Conservation (phyloP, 2,888 invertebrate genomes). For the Isoperla grammatica region DNA sequence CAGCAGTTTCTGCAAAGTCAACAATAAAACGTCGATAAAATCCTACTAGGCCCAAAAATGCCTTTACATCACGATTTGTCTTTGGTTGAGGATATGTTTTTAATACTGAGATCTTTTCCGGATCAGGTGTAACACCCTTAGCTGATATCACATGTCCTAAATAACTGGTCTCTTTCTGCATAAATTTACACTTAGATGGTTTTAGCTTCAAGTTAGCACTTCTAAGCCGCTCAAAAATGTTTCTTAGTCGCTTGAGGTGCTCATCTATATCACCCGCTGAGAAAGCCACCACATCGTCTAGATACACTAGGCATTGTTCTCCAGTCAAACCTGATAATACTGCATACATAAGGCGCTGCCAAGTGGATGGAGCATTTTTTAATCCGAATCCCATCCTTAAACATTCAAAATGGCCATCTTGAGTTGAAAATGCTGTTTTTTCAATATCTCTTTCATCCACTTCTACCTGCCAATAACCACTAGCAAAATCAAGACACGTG, state of each 20-base stretch:
- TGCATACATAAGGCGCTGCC: conserved; percentile 11
- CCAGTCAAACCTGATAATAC: background rate
- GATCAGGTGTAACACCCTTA: conserved; percentile 34
- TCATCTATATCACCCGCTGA: conserved; percentile 19
- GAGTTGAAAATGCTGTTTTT: conserved; percentile 30
- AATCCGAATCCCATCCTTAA: conserved; percentile 21
- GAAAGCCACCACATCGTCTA: background rate
- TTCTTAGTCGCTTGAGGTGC: conserved; percentile 26
- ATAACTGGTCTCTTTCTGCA: conserved; percentile 27
- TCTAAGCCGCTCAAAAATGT: conserved; percentile 29
- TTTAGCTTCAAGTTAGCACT: conserved; percentile 30
- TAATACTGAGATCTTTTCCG: conserved; percentile 33
- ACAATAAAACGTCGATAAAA: conserved; percentile 37
- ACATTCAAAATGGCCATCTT: conserved; percentile 27
- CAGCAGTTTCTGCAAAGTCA: conserved; percentile 33
- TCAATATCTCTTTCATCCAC: conserved; percentile 18
- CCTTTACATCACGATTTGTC: conserved; percentile 24
- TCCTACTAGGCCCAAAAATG: conserved; percentile 35
- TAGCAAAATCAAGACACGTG: conserved; percentile 26
- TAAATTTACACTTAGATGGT: conserved; percentile 32
- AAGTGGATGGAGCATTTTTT: background rate
- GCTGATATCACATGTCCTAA: conserved; percentile 35
- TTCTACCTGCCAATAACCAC: conserved; percentile 30
- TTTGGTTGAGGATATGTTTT: conserved; percentile 28
- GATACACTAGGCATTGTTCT: background rate